Evolutionary conservation across 2,113 vertebrate species (phyloP).

Genomic region (Natator depressus): DNA sequence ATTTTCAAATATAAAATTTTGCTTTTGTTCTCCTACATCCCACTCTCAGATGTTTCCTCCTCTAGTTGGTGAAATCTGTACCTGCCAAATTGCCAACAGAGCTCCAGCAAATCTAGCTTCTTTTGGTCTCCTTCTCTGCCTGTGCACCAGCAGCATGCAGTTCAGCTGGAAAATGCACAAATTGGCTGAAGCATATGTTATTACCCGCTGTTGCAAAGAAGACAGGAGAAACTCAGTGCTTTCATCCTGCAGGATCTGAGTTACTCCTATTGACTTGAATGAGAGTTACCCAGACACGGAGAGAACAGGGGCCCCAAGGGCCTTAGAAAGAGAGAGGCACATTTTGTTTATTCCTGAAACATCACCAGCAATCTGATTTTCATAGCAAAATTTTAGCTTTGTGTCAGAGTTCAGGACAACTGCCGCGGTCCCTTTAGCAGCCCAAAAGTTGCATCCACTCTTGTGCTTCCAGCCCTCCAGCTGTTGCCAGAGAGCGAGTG

Average conservation of each 20-base stretch:
- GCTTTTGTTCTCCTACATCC: not conserved
- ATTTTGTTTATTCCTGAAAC: constrained; percentile 8
- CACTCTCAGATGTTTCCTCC: not conserved
- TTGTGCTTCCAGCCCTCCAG: too few species aligned
- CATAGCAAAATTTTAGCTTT: constrained; percentile 21
- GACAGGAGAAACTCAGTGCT: not conserved
- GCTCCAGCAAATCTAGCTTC: not conserved
- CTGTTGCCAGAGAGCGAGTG: too few species aligned
- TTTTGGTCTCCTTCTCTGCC: not conserved
- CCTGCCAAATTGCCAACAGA: not conserved
- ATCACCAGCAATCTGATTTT: constrained; percentile 47
- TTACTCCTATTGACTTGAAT: not conserved
- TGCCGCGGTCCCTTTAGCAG: too few species aligned
- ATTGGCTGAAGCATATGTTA: too few species aligned
- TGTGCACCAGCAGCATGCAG: not conserved
- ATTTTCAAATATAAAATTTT: constrained; percentile 16
- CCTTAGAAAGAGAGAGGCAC: not conserved
- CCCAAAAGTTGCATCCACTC: too few species aligned
- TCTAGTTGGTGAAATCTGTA: not conserved
- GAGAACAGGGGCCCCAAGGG: not conserved
- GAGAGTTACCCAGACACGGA: not conserved
- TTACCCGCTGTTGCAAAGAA: not conserved
- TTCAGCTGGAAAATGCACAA: not conserved
- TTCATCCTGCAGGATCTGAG: not conserved
- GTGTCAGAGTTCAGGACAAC: too few species aligned